A percentile compares a stretch with the other conserved stretches of the same genome.
phyloP scores from a whole-genome alignment of 2,113 vertebrate species.

The Corythaeola cristata region DNA sequence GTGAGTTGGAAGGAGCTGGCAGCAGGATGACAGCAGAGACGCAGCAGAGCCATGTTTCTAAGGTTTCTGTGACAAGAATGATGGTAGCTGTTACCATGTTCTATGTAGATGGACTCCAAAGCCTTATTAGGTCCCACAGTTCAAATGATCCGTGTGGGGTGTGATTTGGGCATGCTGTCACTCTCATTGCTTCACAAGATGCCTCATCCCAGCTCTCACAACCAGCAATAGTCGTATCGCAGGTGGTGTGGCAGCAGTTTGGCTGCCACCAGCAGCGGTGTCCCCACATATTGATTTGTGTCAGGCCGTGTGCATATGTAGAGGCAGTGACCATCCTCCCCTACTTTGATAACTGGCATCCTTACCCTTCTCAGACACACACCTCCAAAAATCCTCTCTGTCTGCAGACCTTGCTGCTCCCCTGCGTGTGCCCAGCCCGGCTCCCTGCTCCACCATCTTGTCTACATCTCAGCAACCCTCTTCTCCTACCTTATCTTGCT shows the following conservation, averaged over 20 bases:
- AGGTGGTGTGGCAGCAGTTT: not conserved
- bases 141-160: not conserved
- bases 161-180: not conserved
- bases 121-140: not conserved
- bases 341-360: not conserved
- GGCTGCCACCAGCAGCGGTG: accelerated
- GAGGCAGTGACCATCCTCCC: not conserved
- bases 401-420: not conserved
- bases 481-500: not conserved
- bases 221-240: accelerated
- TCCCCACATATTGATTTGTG: accelerated
- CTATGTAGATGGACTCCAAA: not conserved
- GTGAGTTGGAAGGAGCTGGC: not conserved
- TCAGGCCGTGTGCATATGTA: accelerated
- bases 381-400: not conserved
- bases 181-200: not conserved
- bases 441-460: not conserved
- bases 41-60: not conserved
- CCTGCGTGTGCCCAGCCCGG: not conserved
- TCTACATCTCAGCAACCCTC: not conserved
- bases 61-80: not conserved
- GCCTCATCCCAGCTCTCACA: not conserved
- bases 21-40: not conserved
- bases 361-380: not conserved
- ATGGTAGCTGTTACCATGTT: not conserved